phyloP scores from a whole-genome alignment of 2,888 invertebrate genomes.

The Monochamus alternatus region DNA sequence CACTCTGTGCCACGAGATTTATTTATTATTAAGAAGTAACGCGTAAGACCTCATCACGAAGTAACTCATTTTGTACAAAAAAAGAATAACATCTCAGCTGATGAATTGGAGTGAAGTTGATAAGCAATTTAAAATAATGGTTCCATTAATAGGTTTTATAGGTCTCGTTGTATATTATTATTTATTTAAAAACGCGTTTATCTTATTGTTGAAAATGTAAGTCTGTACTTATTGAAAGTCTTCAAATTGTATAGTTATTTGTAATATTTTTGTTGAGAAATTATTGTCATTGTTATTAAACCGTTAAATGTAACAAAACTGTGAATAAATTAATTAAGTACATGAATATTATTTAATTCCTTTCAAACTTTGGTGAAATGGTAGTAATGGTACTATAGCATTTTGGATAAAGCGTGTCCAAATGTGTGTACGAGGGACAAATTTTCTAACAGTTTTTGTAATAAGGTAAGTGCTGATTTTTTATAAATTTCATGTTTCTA shows the following conservation, averaged over 20 bases:
- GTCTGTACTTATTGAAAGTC: slow-evolving; percentile 48
- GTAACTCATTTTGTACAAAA: too few relatives aligned
- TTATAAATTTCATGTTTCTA: too few relatives aligned
- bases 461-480: too few relatives aligned
- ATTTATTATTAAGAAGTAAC: slow-evolving; percentile 9
- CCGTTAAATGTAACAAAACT: slow-evolving; percentile 48
- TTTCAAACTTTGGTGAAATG: neutral
- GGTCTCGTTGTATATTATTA: slow-evolving; percentile 40
- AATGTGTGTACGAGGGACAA: too few relatives aligned
- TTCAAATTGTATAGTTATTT: slow-evolving; percentile 46
- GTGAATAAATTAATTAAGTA: slow-evolving; percentile 51
- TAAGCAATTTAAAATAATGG: neutral
- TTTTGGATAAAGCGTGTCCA: too few relatives aligned
- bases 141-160: slow-evolving; percentile 18
- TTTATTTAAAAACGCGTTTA: slow-evolving; percentile 39
- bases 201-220: slow-evolving; percentile 38
- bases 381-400: neutral
- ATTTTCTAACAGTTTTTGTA: too few relatives aligned
- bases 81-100: neutral
- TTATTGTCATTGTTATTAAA: slow-evolving; percentile 50
- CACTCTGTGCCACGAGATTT: slow-evolving; percentile 32
- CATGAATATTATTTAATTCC: slow-evolving; percentile 1
- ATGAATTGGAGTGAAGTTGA: neutral
- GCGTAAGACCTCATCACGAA: neutral
- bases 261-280: slow-evolving; percentile 47